Conservation (phyloP, 2,888 invertebrate species). For the Idaea biselata region DNA sequence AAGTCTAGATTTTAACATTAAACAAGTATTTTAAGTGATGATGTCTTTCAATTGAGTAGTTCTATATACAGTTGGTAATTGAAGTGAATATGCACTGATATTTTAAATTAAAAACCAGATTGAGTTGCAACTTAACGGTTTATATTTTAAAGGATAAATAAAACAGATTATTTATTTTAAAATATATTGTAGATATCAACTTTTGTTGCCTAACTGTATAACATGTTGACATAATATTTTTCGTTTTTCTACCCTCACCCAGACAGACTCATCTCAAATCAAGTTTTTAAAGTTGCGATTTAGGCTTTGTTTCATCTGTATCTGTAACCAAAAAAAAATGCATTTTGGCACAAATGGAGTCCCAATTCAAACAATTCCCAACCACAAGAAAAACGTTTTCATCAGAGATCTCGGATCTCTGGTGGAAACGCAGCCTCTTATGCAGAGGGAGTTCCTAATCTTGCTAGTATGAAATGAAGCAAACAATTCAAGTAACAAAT, state of each 20-base stretch:
- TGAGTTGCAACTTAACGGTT: no score
- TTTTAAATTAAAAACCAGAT: no score
- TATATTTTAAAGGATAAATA: no score
- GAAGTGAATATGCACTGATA: no score
- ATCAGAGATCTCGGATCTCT: no score
- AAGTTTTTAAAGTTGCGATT: background rate
- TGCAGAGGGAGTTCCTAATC: background rate
- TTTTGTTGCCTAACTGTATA: no score
- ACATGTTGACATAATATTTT: no score
- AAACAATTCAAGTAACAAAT: background rate
- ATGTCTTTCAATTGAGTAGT: background rate
- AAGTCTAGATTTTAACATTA: conserved; percentile 5
- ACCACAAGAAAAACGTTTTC: background rate
- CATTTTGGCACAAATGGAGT: background rate
- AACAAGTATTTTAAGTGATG: conserved; percentile 11
- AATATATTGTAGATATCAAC: no score
- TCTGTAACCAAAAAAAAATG: background rate
- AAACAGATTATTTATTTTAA: no score
- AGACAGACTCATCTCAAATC: background rate
- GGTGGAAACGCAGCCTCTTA: background rate
- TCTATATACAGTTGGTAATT: background rate
- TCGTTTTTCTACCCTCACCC: background rate
- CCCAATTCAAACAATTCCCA: background rate
- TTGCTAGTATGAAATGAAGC: background rate
- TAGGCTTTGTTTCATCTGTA: background rate